A percentile compares a stretch with the other conserved stretches of the same genome.
Evolutionary conservation across 2,113 vertebrate species (phyloP).

Genomic region (Addax nasomaculatus): DNA sequence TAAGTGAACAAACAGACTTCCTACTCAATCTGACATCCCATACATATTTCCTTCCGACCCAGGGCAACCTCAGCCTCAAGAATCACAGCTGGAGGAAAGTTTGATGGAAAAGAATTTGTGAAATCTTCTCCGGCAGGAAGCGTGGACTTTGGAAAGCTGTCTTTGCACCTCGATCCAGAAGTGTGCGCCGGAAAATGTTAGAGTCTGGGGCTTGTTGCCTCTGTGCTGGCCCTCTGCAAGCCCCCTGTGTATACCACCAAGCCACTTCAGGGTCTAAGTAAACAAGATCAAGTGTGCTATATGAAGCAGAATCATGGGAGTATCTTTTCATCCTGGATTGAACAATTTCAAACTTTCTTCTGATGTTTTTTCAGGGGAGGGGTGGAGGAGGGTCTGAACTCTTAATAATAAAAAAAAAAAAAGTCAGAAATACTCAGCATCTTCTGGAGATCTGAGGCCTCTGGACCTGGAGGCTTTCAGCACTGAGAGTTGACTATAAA

Average conservation of each 20-base stretch:
- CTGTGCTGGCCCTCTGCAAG: no score
- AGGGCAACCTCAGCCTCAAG: neutral
- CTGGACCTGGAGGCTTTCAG: neutral
- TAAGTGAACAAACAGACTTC: neutral
- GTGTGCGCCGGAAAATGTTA: neutral
- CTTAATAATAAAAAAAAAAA: neutral
- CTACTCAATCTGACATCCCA: neutral
- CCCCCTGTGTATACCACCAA: neutral
- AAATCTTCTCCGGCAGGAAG: neutral
- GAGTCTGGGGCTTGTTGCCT: no score
- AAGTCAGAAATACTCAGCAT: neutral
- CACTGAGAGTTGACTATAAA: conserved; percentile 45
- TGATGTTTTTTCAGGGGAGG: neutral
- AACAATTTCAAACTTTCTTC: conserved; percentile 37
- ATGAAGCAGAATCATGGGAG: neutral
- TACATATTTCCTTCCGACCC: neutral
- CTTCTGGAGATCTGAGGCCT: neutral
- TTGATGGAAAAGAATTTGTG: neutral
- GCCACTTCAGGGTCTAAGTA: neutral
- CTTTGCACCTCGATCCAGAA: neutral
- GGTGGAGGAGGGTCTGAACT: neutral
- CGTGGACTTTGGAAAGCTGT: neutral
- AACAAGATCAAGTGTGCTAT: neutral
- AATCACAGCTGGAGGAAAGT: neutral
- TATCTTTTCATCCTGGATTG: neutral